A percentile compares a stretch with the other conserved stretches of the same genome.
Evolutionary conservation across 2,888 invertebrate genomes (phyloP).

Genomic region (Ectemnius cavifrons): DNA sequence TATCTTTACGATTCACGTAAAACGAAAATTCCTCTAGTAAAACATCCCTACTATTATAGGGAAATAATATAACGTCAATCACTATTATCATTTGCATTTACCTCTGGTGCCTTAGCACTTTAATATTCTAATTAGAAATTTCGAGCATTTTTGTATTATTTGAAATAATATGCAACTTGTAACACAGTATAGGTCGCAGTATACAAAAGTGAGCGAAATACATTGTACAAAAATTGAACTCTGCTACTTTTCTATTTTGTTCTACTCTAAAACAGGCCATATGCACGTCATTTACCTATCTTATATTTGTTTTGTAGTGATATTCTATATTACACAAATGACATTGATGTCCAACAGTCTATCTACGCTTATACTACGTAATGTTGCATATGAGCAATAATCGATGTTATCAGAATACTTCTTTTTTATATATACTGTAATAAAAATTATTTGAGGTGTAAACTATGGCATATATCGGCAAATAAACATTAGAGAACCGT

Average conservation of each 20-base stretch:
- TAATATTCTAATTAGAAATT: slow-evolving; percentile 58
- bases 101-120: slow-evolving; percentile 74
- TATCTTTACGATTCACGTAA: slow-evolving; percentile 50
- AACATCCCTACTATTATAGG: slow-evolving; percentile 47
- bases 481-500: slow-evolving; percentile 37
- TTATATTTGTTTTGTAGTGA: slow-evolving; percentile 24
- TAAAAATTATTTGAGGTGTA: slow-evolving; percentile 34
- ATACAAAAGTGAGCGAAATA: slow-evolving; percentile 25
- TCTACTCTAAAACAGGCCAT: slow-evolving; percentile 26
- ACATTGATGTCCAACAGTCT: slow-evolving; percentile 27
- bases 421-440: slow-evolving; percentile 42
- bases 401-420: slow-evolving; percentile 38
- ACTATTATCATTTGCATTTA: slow-evolving; percentile 68
- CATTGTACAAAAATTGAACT: slow-evolving; percentile 28
- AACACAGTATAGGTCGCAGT: slow-evolving; percentile 33
- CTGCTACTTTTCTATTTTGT: slow-evolving; percentile 27
- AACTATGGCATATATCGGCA: slow-evolving; percentile 36
- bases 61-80: slow-evolving; percentile 54
- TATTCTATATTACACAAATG: slow-evolving; percentile 26
- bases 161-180: slow-evolving; percentile 37
- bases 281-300: slow-evolving; percentile 22
- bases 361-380: slow-evolving; percentile 44
- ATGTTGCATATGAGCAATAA: slow-evolving; percentile 49
- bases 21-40: slow-evolving; percentile 50
- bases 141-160: slow-evolving; percentile 40